Evolutionary conservation across 2,113 vertebrate species (phyloP).

Genomic region (Sturnus vulgaris): DNA sequence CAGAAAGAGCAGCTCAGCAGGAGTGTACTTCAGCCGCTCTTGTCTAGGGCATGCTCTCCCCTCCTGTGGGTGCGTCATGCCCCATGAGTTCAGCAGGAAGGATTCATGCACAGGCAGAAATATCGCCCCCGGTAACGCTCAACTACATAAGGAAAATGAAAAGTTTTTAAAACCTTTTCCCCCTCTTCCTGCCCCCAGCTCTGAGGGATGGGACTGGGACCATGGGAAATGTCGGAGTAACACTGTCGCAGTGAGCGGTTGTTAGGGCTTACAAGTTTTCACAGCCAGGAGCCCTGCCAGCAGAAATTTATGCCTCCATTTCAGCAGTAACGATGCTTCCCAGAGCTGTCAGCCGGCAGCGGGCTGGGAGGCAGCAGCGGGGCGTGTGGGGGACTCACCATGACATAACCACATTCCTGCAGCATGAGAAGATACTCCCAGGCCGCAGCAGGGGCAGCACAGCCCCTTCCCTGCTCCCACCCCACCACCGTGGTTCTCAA

Average conservation of each 20-base stretch:
- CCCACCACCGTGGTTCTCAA: neutral
- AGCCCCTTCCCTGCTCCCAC: conserved; percentile 12
- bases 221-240: neutral
- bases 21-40: neutral
- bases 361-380: conserved; percentile 44
- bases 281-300: conserved; percentile 1
- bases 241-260: neutral
- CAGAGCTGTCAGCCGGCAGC: neutral
- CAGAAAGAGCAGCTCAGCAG: conserved; percentile 4
- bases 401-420: conserved; percentile 59
- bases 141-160: neutral
- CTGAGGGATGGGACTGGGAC: neutral
- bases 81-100: neutral
- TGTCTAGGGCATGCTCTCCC: neutral
- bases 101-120: neutral
- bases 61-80: neutral
- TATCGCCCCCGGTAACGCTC: neutral
- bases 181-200: neutral
- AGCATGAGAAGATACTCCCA: conserved; percentile 42
- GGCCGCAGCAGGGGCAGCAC: conserved; percentile 29
- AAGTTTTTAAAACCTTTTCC: neutral
- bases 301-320: conserved; percentile 1
- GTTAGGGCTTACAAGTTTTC: neutral
- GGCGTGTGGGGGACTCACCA: conserved; percentile 47
- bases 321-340: conserved; percentile 1